Evolutionary conservation across 1,140 invertebrate species (phyloP), one percentile per base, ranked within the genome.

Genomic region (Antheraea mylitta): DNA sequence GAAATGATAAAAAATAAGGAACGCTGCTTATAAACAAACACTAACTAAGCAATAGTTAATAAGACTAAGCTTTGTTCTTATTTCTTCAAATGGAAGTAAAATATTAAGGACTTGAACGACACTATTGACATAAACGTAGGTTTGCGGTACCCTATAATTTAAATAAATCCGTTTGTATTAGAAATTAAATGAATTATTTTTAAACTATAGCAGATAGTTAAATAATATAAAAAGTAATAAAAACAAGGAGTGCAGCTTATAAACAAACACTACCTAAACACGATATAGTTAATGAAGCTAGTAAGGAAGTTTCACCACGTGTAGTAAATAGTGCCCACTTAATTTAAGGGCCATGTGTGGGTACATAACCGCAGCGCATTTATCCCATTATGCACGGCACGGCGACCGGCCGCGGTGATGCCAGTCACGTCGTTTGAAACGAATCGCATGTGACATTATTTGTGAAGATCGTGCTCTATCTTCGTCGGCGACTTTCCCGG

Each of bases 361-460:
- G 86, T 82, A 77, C 74, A 91, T 89, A 89, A 86, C 89, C 87
- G 83, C 86, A 84, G 84, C 86, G 89, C 88, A 91, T 90, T 91
- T 91, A 91, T 87, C 87, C 89, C 89, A 91, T 91, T 91, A 91
- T 89, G 87, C 87, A 90, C 78, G 86, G 87, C 86, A 83, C 86
- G 84, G 77, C 80, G 74, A 77, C 75, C 78, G 79, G 73, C 80
- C 81, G 79, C 81, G 84, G 81, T 77, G 85, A 91, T 91, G 89
- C 89, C 82, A 89, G 89, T 89, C 89, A 91, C 89, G 89, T 91
- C 80, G 79, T 76, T 77, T 81, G 87, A 91, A 91, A 91, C 89
- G 89, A 91, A 91, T 91, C 89, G 89, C 89, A 90, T 91, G 89
- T 91, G 89, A 91, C 89, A 91, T 91, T 91, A 91, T 91, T 91